Evolutionary conservation across 2,888 invertebrate genomes (phyloP), one percentile per base, ranked within the genome.

Genomic region (Dorcus parallelipipedus): DNA sequence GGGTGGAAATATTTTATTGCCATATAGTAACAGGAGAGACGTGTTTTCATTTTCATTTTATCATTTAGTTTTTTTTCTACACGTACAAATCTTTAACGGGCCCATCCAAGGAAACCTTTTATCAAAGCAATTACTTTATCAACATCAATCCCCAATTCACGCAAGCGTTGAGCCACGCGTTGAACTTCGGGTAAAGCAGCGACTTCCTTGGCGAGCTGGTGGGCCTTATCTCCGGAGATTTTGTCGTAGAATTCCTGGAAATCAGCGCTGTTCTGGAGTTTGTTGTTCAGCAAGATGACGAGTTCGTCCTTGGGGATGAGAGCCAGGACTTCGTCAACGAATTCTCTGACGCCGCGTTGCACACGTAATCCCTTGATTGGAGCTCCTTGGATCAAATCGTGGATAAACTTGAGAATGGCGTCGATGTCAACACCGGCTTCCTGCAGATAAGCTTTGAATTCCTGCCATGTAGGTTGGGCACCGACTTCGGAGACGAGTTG

Each of bases 71-170:
- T 8, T 8, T 43, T 10, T 9, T 42, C 43, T 10, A 14, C 8
- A 9, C 20, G 9, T 3, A 43, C 43, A 10, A 17, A 43, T 8
- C 1, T 10, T 43, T 10, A 17, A n/a, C 20, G 9, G 33, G 10
- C 45, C 71, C 69, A 70, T 40, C 69, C 66, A 40, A 71, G 56
- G 43, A 70, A 60, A 10, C 47, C 52, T 47, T 67, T 64, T 56
- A 69, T 38, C 20, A 65, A 40, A n/a, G 59, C 56, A 52, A 66
- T 40, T 14, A 62, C 39, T 41, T 59, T 61, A 38, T 68, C 62
- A 38, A 71, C 60, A 59, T 67, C 66, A 9, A 72, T 61, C 5
- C 69, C 69, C 58, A 70, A 45, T 23, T 56, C 59, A 39, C 58
- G 63, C 9, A 73, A 59, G 23, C 57, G 52, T 14, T 54, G 49